Evolutionary conservation across 2,888 invertebrate genomes (phyloP).

Genomic region (Macrophya alboannulata): DNA sequence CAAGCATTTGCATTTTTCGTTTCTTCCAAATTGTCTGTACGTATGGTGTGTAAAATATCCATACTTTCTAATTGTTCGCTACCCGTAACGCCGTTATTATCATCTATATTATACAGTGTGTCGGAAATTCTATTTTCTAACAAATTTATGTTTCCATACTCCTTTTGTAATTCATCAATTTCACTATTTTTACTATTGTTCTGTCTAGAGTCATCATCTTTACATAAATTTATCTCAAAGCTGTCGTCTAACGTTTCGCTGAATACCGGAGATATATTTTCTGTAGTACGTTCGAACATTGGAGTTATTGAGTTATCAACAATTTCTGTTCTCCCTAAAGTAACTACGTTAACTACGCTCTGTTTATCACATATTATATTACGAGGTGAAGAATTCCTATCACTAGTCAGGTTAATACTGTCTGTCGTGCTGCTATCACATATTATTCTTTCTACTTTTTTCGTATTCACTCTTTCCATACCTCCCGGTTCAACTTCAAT

Average conservation of each 20-base stretch:
- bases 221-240: conserved; percentile 27
- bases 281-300: neutral
- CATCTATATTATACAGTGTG: conserved; percentile 58
- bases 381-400: conserved; percentile 70
- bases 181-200: conserved; percentile 39
- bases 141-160: conserved; percentile 38
- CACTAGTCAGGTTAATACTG: conserved; percentile 76
- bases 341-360: conserved; percentile 67
- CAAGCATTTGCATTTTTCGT: conserved; percentile 58
- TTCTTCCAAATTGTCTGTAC: conserved; percentile 56
- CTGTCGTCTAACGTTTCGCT: conserved; percentile 1
- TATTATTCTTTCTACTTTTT: conserved; percentile 60
- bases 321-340: conserved; percentile 55
- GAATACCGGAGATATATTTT: conserved; percentile 24
- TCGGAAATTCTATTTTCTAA: conserved; percentile 34
- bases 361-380: conserved; percentile 69
- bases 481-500: conserved; percentile 41
- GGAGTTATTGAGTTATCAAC: conserved; percentile 39
- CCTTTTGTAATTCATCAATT: conserved; percentile 24
- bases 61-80: conserved; percentile 34
- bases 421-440: conserved; percentile 74
- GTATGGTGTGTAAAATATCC: conserved; percentile 29
- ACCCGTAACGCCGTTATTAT: conserved; percentile 49
- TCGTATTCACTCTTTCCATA: neutral
- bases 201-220: conserved; percentile 35